These are phyloP conservation scores for Hemiscyllium ocellatum DNA, from an alignment of 2,113 vertebrate genomes.

Conservation along the genomic window DNA sequence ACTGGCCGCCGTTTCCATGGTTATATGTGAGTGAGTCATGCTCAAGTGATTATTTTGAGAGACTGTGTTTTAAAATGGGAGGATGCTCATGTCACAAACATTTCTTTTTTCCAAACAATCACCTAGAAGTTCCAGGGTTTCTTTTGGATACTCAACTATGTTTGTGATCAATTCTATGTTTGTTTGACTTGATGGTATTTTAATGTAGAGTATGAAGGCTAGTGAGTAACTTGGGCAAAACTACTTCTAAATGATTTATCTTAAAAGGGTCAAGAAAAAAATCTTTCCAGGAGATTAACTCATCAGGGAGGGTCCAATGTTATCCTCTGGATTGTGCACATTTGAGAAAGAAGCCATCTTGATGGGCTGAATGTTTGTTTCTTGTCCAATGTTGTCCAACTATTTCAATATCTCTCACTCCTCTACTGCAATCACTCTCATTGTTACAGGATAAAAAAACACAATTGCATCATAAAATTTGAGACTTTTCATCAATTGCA, in stretches of 20 bases:
- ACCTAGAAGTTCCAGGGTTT: neutral
- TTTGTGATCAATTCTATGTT: neutral
- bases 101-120: neutral
- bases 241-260: neutral
- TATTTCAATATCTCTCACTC: neutral
- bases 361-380: neutral
- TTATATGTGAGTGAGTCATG: neutral
- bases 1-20: neutral
- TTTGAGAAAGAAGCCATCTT: neutral
- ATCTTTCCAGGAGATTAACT: neutral
- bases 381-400: neutral
- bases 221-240: neutral
- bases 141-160: neutral
- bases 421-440: neutral
- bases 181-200: neutral
- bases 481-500: neutral
- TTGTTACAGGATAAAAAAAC: no score
- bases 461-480: neutral
- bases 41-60: neutral
- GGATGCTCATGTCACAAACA: neutral
- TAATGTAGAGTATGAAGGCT: neutral
- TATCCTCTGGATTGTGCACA: neutral
- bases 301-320: neutral
- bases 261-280: neutral
- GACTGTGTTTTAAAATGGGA: neutral